These are phyloP conservation scores for Zoanthus gigantus DNA, from an alignment of 92 coral and sea anemone genomes.

Conservation along the genomic window DNA sequence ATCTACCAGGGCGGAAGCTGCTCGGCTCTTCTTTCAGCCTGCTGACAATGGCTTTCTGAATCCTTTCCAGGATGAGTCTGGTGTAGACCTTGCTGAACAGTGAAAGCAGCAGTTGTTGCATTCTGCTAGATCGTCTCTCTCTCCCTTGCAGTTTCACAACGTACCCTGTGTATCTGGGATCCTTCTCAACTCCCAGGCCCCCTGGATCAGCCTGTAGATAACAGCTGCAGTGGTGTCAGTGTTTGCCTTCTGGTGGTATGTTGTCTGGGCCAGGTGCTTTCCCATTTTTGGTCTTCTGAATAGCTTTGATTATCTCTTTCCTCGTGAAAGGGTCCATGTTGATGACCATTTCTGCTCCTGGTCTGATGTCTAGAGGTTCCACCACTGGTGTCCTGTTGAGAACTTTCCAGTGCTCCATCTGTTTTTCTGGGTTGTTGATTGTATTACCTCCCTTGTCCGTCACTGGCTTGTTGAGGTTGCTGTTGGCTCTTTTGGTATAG, in stretches of 20 bases:
- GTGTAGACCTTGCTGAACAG: not conserved
- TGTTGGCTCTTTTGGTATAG: not conserved
- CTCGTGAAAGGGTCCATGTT: not conserved
- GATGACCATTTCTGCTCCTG: not conserved
- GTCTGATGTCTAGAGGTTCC: not conserved
- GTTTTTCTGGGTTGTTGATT: not conserved
- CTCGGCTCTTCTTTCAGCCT: not conserved
- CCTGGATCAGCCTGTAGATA: not conserved
- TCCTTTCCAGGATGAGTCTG: not conserved
- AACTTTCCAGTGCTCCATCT: not conserved
- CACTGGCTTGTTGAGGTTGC: constrained; percentile 5
- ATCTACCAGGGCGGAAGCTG: not conserved
- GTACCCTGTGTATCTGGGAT: not conserved
- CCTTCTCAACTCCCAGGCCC: constrained; percentile 2
- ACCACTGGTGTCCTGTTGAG: not conserved
- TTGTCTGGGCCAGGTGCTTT: constrained; percentile 3
- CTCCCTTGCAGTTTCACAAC: constrained; percentile 1
- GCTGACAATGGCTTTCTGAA: not conserved
- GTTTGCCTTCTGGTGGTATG: constrained; percentile 16
- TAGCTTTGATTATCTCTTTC: constrained; percentile 11
- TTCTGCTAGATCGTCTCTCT: not conserved
- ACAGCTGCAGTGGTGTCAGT: not conserved
- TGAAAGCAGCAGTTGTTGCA: constrained; percentile 5
- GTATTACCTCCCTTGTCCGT: not conserved
- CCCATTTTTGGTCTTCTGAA: not conserved